A percentile compares a stretch with the other conserved stretches of the same genome.
Conservation (phyloP, 1,140 invertebrate species). For the Scaptomyza pallida region DNA sequence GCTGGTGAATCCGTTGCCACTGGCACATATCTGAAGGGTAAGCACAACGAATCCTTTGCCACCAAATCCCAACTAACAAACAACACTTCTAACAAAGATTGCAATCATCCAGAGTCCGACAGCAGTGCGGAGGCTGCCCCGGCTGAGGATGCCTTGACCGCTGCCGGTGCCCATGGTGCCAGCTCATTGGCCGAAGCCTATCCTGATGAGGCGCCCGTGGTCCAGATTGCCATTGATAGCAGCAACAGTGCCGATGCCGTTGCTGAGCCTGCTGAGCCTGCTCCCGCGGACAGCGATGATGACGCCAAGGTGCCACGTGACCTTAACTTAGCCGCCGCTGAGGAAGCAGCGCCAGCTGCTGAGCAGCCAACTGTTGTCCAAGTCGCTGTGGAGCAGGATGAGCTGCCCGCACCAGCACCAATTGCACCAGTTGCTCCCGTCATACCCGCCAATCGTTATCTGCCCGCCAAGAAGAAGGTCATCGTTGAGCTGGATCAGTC, state of each 20-base stretch:
- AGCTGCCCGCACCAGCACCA: slow-evolving; percentile 68
- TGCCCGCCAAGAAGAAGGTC: slow-evolving; percentile 82
- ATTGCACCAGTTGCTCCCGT: slow-evolving; percentile 61
- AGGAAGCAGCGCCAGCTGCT: slow-evolving; percentile 27
- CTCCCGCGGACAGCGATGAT: slow-evolving; percentile 54
- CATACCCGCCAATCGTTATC: slow-evolving; percentile 73
- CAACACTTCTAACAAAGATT: slow-evolving; percentile 72
- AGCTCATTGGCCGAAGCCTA: slow-evolving; percentile 80
- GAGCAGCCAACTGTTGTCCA: slow-evolving; percentile 41
- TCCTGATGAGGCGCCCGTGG: slow-evolving; percentile 68
- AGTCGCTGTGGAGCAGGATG: slow-evolving; percentile 56
- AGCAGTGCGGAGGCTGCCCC: slow-evolving; percentile 52
- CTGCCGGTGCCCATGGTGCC: slow-evolving; percentile 67
- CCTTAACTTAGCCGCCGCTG: slow-evolving; percentile 63
- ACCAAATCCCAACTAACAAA: slow-evolving; percentile 13
- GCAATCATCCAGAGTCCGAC: slow-evolving; percentile 78
- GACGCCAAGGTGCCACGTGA: slow-evolving; percentile 78
- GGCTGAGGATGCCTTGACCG: slow-evolving; percentile 63
- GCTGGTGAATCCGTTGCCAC: slow-evolving; percentile 80
- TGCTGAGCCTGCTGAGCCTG: slow-evolving; percentile 29
- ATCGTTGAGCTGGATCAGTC: slow-evolving; percentile 79
- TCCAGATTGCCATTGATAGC: slow-evolving; percentile 56
- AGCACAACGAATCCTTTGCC: slow-evolving; percentile 14
- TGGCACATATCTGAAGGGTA: slow-evolving; percentile 81
- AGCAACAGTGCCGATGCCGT: slow-evolving; percentile 42